phyloP scores from a whole-genome alignment of 2,888 invertebrate genomes.

The Epinotia nisella region DNA sequence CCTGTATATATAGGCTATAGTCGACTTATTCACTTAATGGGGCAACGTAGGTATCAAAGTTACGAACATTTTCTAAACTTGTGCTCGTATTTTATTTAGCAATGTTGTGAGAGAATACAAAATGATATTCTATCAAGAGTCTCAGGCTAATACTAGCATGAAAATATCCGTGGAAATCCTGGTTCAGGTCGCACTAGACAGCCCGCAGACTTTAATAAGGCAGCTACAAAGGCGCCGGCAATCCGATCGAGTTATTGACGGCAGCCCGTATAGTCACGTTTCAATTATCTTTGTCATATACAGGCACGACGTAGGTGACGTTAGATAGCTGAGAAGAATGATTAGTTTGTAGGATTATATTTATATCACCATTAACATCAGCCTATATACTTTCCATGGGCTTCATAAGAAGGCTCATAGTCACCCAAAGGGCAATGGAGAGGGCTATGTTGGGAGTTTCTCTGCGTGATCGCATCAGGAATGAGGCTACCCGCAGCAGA shows the following conservation, averaged over 20 bases:
- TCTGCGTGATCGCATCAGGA: too few relatives aligned
- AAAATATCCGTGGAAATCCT: slow-evolving; percentile 48
- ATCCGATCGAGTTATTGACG: slow-evolving; percentile 33
- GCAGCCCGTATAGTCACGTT: not conserved
- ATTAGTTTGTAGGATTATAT: not conserved
- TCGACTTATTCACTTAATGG: too few relatives aligned
- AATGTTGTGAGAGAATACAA: not conserved
- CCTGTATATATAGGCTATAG: too few relatives aligned
- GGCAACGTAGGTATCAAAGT: too few relatives aligned
- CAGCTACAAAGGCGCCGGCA: slow-evolving; percentile 41
- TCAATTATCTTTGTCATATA: not conserved
- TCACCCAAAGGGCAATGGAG: too few relatives aligned
- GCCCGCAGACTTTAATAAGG: slow-evolving; percentile 62
- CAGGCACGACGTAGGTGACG: not conserved
- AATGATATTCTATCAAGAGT: not conserved
- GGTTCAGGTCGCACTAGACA: slow-evolving; percentile 64
- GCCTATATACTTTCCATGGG: too few relatives aligned
- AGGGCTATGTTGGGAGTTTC: too few relatives aligned
- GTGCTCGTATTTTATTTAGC: not conserved
- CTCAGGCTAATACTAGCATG: not conserved
- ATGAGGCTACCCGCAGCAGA: too few relatives aligned
- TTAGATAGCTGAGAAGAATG: not conserved
- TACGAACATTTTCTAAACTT: not conserved
- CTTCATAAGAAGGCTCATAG: too few relatives aligned
- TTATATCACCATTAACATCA: too few relatives aligned